Evolutionary conservation across 2,113 vertebrate genomes (phyloP), one percentile per base, ranked within the genome.

Genomic region (Halcyon senegalensis): DNA sequence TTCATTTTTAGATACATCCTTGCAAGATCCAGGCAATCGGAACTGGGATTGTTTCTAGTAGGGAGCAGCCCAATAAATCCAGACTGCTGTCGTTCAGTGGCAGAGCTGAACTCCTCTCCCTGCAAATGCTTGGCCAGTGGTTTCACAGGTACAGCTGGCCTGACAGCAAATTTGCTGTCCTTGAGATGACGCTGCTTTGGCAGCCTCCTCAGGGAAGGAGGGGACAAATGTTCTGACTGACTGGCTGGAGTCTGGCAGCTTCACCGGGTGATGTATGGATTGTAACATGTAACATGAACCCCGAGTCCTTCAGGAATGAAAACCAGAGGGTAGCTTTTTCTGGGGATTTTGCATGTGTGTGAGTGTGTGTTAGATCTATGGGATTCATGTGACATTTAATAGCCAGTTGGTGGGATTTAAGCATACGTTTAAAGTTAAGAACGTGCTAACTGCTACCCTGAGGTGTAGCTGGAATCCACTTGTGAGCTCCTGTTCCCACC

Each of bases 261-360:
- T 70, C 62, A 3, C 35, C n/a, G 28, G 4, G 51, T 91, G 70
- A 53, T 0, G 1, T 60, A 16, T 7, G 41, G 74, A 56, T 43
- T 8, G 0, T 56, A 75, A 53, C 0, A 0, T 41, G 46, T 67
- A 62, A 63, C 11, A 20, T 0, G 1, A 89, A 35, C 33, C 25
- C 18, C 35, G 30, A 0, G 0, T 89, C 70, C 19, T 81, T 64
- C 70, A 55, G 82, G 41, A 80, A 18, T 69, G 37, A 73, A 87
- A 75, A 83, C 24, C 0, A 1, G 25, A 70, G 30, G 68, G 44
- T 46, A 59, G 25, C n/a, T 7, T 72, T 84, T 85, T 76, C 53
- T 31, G 13, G 35, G 28, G 23, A 24, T 18, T 24, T 16, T 27
- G 43, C 30, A 30, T 19, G 2, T 55, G n/a, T 5, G 12, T 9